phyloP scores from a whole-genome alignment of 2,797 vertebrate species.

The Carcharodon carcharias region DNA sequence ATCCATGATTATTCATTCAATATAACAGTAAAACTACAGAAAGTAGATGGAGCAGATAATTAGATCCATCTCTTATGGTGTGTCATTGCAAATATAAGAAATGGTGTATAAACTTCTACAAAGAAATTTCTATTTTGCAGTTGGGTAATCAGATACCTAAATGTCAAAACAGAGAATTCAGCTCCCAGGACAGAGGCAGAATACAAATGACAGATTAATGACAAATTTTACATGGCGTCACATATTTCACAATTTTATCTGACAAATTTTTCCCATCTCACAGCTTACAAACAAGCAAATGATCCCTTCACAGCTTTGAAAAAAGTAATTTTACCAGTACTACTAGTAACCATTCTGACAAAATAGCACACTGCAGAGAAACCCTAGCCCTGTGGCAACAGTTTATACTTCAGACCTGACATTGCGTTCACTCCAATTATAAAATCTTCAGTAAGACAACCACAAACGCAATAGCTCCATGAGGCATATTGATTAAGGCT shows the following conservation, averaged over 20 bases:
- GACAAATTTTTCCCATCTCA: too few relatives aligned
- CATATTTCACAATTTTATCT: background rate
- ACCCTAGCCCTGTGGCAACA: background rate
- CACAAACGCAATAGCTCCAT: background rate
- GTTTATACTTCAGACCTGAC: conserved; percentile 3
- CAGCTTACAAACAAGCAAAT: background rate
- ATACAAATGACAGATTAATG: conserved; percentile 2
- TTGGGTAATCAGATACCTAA: background rate
- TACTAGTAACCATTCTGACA: background rate
- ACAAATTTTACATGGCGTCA: background rate
- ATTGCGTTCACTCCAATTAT: conserved; percentile 10
- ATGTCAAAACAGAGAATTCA: background rate
- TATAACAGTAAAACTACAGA: background rate
- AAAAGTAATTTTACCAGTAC: background rate
- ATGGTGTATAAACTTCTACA: background rate
- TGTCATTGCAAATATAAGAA: background rate
- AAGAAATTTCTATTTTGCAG: background rate
- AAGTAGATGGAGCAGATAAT: background rate
- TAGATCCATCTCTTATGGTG: background rate
- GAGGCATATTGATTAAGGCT: background rate
- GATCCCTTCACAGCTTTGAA: background rate
- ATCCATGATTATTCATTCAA: background rate
- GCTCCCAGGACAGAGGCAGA: background rate
- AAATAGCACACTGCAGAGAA: background rate
- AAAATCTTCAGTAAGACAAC: background rate